Percentiles rank a stretch among this genome's conserved stretches.
phyloP scores from a whole-genome alignment of 2,113 vertebrate species.

The Gopherus evgoodei region DNA sequence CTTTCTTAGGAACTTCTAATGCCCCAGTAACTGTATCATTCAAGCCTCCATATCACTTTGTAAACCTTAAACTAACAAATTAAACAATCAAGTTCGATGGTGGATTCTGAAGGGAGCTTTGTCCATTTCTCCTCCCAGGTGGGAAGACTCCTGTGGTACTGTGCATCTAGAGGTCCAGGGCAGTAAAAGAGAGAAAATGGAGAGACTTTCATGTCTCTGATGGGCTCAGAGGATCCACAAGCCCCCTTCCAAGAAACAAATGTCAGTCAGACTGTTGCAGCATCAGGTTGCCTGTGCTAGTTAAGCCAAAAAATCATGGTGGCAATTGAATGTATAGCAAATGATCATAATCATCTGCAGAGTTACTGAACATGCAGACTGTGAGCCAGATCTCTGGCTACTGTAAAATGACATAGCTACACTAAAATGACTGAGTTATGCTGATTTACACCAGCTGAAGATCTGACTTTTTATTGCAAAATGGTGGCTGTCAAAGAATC shows the following conservation, averaged over 20 bases:
- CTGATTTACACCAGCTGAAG: neutral
- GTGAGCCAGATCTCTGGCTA: neutral
- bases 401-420: neutral
- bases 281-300: neutral
- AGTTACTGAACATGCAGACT: neutral
- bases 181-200: neutral
- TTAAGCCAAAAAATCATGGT: neutral
- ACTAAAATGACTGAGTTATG: neutral
- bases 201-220: neutral
- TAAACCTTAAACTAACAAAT: neutral
- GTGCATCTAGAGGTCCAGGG: neutral
- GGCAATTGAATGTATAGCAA: neutral
- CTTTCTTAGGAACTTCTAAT: neutral
- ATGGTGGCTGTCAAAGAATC: neutral
- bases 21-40: neutral
- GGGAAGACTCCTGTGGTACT: neutral
- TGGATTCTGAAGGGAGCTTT: neutral
- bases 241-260: neutral
- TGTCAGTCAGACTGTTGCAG: neutral
- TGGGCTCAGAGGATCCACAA: neutral
- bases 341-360: neutral
- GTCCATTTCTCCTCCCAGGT: rapidly evolving
- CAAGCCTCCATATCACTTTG: neutral
- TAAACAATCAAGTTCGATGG: neutral
- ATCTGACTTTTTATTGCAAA: neutral